Conservation (phyloP, 2,797 vertebrate species). For the Diplodus sargus region DNA sequence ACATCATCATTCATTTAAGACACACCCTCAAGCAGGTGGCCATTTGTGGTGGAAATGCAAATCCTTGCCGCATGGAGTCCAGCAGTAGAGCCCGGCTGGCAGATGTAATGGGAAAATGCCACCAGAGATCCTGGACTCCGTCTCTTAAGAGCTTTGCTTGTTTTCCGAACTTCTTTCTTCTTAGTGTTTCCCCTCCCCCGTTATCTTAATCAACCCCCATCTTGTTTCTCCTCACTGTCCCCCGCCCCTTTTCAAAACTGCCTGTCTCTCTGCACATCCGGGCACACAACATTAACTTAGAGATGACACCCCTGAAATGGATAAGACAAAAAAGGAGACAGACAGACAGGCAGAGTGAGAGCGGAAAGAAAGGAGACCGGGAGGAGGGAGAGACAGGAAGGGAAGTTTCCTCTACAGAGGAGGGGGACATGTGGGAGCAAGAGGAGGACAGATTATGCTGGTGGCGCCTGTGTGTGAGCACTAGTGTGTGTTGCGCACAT, state of each 20-base stretch:
- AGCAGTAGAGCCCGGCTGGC: too few relatives aligned
- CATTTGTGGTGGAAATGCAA: too few relatives aligned
- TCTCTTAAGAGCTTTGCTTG: constrained; percentile 45
- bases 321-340: constrained; percentile 66
- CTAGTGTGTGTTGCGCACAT: constrained; percentile 62
- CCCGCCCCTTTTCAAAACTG: constrained; percentile 42
- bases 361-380: constrained; percentile 83
- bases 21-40: too few relatives aligned
- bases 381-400: constrained; percentile 85
- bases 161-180: constrained; percentile 51
- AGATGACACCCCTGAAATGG: constrained; percentile 78
- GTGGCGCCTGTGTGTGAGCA: constrained; percentile 82
- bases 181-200: constrained; percentile 32
- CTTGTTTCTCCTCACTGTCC: constrained; percentile 49
- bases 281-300: constrained; percentile 76
- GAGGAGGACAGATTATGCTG: constrained; percentile 83
- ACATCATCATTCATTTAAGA: too few relatives aligned
- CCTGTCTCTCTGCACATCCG: constrained; percentile 70
- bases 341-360: constrained; percentile 44
- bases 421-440: constrained; percentile 76
- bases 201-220: constrained; percentile 42
- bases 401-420: constrained; percentile 83
- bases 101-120: too few relatives aligned
- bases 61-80: too few relatives aligned
- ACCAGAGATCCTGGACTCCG: constrained; percentile 40